These are phyloP conservation scores for Elaphurus davidianus DNA, from an alignment of 2,113 vertebrate species.

Conservation along the genomic window DNA sequence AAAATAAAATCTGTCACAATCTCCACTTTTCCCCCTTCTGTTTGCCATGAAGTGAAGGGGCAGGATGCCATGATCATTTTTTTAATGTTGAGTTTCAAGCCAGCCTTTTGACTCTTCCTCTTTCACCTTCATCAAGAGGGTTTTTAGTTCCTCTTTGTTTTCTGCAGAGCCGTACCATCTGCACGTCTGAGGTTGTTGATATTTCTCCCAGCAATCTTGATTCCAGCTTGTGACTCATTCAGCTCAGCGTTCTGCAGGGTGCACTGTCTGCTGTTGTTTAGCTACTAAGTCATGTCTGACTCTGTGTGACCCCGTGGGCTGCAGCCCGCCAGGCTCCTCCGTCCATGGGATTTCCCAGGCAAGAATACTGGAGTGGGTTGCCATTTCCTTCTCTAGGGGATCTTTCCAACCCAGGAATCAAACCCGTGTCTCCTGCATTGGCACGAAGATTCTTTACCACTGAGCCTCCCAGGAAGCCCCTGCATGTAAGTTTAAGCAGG, in stretches of 20 bases:
- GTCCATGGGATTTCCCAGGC: background rate
- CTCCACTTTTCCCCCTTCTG: background rate
- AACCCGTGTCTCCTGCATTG: background rate
- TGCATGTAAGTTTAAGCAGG: background rate
- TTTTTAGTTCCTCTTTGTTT: background rate
- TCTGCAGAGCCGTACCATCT: background rate
- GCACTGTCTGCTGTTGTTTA: background rate
- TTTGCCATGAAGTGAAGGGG: background rate
- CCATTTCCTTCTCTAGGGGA: background rate
- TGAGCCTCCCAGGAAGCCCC: background rate
- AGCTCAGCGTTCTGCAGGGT: background rate
- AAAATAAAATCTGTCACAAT: background rate
- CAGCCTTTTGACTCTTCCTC: background rate
- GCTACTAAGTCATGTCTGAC: background rate
- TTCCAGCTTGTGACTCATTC: background rate
- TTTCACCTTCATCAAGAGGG: background rate
- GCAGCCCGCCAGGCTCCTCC: fast-evolving
- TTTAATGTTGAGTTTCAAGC: background rate
- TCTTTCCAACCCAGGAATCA: background rate
- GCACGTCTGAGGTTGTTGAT: background rate
- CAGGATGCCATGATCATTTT: background rate
- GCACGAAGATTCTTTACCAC: background rate
- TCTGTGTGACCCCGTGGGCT: background rate
- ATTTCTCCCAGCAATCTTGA: background rate
- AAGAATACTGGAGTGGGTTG: background rate